Evolutionary conservation across 2,888 invertebrate genomes (phyloP).

Genomic region (Mycalesis mineus): DNA sequence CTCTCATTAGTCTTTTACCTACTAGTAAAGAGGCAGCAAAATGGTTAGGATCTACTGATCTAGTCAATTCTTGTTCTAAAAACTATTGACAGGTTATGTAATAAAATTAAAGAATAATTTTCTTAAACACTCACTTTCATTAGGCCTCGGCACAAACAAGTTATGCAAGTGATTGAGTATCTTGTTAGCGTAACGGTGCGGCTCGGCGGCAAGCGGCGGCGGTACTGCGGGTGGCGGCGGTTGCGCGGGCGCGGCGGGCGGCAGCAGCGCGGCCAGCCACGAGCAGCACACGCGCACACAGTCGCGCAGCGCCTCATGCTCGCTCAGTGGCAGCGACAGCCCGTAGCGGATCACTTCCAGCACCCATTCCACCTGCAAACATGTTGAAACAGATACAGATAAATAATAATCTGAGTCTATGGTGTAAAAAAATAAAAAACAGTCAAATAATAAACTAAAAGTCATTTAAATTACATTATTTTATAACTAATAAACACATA

Average conservation of each 20-base stretch:
- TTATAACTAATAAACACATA: too few species aligned
- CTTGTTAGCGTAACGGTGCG: conserved; percentile 92
- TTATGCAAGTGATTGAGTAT: conserved; percentile 96
- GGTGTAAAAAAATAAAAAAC: too few species aligned
- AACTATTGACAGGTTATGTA: too few species aligned
- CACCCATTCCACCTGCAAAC: conserved; percentile 88
- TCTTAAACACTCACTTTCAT: conserved; percentile 85
- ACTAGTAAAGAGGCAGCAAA: too few species aligned
- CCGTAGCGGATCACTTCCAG: conserved; percentile 94
- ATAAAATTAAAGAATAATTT: too few species aligned
- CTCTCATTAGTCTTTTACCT: too few species aligned
- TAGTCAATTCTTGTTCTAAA: too few species aligned
- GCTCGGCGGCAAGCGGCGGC: conserved; percentile 90
- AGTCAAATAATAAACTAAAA: too few species aligned
- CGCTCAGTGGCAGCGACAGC: conserved; percentile 90
- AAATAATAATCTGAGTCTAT: too few species aligned
- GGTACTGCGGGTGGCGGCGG: conserved; percentile 93
- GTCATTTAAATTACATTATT: too few species aligned
- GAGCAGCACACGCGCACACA: conserved; percentile 98
- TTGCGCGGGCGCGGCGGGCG: conserved; percentile 90
- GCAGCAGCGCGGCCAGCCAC: conserved; percentile 93
- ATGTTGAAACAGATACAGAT: too few species aligned
- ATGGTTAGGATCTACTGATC: too few species aligned
- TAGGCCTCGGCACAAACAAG: conserved; percentile 94
- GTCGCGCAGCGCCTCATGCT: conserved; percentile 96